Evolutionary conservation across 2,797 vertebrate genomes (phyloP), one percentile per base, ranked within the genome.

Genomic region (Alectoris magna): DNA sequence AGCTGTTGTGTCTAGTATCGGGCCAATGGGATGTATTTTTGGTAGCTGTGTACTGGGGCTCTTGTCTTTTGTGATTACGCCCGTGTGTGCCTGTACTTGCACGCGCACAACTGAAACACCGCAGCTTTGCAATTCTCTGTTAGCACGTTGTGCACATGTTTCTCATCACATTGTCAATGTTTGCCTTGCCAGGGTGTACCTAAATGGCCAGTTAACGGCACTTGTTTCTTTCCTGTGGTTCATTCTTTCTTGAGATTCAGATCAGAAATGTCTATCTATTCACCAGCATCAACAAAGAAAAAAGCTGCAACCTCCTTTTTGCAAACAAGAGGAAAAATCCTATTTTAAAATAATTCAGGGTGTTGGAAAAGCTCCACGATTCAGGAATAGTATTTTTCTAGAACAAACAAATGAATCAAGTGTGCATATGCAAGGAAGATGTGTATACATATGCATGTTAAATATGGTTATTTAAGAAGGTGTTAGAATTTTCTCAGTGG

Each of bases 51-150:
- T 90, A 76, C 83, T 36, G 91, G 80, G 91, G 82, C 69, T 71
- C 62, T 90, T 94, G 78, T 95, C 90, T 96, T 96, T 91, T 91
- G 92, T 94, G 71, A 46, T 87, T 90, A n/a, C 7, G 79, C 43
- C 82, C 96, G 81, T 5, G n/a, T 84, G 58, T 64, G 94, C 77
- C 60, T 93, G 36, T 89, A 75, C 89, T 84, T 95, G 91, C 49
- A 44, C 81, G 70, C 31, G 10, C 53, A 53, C 59, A 70, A n/a
- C 85, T 68, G 49, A 75, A 90, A 49, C 80, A 84, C 77, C 49
- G 72, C 76, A 90, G 79, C 59, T 78, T 80, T 80, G 78, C 81
- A 95, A 59, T 91, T 88, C 34, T 63, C 78, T 58, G 10, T 79
- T 86, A 90, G 86, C 44, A 11, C 46, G 18, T 72, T 75, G 58